Base-by-base conservation (phyloP, 2,797 vertebrate genomes). In the Limnodromus scolopaceus region DNA sequence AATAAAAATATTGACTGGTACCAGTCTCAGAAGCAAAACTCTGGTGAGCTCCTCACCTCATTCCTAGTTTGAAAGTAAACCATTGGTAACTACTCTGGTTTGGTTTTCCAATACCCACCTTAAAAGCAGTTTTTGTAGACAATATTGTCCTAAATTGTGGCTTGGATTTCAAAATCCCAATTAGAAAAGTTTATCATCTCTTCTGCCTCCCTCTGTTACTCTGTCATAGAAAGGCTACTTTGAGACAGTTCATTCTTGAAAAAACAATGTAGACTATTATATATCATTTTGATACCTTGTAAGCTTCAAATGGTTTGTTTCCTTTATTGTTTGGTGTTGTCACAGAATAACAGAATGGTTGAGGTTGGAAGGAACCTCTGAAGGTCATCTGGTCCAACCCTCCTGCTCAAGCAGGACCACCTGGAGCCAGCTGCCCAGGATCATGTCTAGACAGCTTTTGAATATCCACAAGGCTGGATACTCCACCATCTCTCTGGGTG, bases 201-300 rank as follows among this genome's bases (percentile, higher is more conserved):
- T 80, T 7, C 10, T 60, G 2, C 39, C 28, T 3, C 6, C 7
- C 7, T 2, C 49, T 4, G 0, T 70, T 92, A 36, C 20, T 7
- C 24, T 76, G 16, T 81, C 57, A 16, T 13, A 43, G 32, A 15
- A 79, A 65, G 39, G 24, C 8, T 70, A 23, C 15, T 76, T 72
- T 65, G 49, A 57, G n/a, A n/a, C 12, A 46, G 7, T 80, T 85
- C 74, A 9, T 51, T 90, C 13, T 38, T 70, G 20, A 65, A 9
- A 72, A 76, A 84, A 41, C 22, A n/a, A 23, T 41, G 91, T 84
- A 54, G 41, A 28, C 4, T 60, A 9, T 30, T 69, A 10, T 11
- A 25, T 32, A 9, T 45, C 11, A 19, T 70, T 94, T 72, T 38
- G 46, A 19, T 91, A 30, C 32, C 8, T 79, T 87, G 51, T 49